Conservation (phyloP, 2,888 invertebrate genomes). For the Drosophila mulleri region DNA sequence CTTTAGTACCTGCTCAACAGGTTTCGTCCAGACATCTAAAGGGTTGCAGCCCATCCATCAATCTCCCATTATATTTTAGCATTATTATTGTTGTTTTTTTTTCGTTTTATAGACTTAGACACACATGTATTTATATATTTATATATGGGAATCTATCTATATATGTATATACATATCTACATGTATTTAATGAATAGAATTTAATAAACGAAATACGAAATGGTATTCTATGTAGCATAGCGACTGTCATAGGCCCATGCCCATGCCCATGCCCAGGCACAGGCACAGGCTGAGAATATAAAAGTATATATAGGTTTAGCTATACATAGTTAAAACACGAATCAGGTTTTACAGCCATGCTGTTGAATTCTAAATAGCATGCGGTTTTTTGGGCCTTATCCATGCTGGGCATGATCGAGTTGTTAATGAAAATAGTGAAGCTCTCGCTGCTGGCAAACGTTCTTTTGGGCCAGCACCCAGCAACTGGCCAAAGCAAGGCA, state of each 20-base stretch:
- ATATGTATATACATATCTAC: too few species aligned
- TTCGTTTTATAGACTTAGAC: slow-evolving; percentile 15
- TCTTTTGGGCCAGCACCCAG: slow-evolving; percentile 45
- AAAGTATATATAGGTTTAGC: too few species aligned
- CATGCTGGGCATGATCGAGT: slow-evolving; percentile 73
- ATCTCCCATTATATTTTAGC: not conserved
- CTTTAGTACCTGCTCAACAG: slow-evolving; percentile 17
- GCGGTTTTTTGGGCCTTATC: slow-evolving; percentile 42
- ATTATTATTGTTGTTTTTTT: not conserved
- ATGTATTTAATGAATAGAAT: too few species aligned
- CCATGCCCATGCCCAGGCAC: slow-evolving; percentile 7
- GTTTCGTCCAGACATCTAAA: slow-evolving; percentile 6
- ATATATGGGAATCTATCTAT: slow-evolving; percentile 19
- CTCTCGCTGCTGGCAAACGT: slow-evolving; percentile 48
- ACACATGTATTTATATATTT: not conserved
- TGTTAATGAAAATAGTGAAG: slow-evolving; percentile 69
- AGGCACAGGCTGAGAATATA: not conserved
- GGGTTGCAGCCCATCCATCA: slow-evolving; percentile 17
- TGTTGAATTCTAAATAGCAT: slow-evolving; percentile 67
- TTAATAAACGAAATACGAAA: slow-evolving; percentile 54
- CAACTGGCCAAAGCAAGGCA: slow-evolving; percentile 8
- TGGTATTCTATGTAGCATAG: slow-evolving; percentile 26
- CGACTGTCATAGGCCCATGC: slow-evolving; percentile 26
- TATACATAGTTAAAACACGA: slow-evolving; percentile 53
- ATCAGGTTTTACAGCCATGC: slow-evolving; percentile 65